Percentiles rank a stretch among this genome's conserved stretches.
Conservation (phyloP, 64 coral and sea anemone species). For the Stichodactyla mertensii region DNA sequence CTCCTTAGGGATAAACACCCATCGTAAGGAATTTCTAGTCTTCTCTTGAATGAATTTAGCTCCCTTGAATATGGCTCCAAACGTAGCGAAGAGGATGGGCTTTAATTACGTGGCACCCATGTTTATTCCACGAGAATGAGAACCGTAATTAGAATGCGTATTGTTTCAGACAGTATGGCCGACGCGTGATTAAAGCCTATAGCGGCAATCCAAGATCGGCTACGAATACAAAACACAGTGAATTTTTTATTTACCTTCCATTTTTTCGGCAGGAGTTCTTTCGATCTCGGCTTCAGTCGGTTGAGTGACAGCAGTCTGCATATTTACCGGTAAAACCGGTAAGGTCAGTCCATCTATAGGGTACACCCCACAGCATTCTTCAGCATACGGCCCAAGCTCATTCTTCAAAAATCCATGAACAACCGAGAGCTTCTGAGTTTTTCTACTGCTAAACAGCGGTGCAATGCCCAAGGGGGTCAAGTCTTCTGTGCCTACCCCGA, state of each 20-base stretch:
- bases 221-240: too few species aligned
- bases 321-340: slow-evolving; percentile 1
- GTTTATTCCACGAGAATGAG: too few species aligned
- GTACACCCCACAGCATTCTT: slow-evolving; percentile 66
- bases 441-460: slow-evolving; percentile 65
- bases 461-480: not conserved
- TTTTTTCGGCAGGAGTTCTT: not conserved
- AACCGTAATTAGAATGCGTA: too few species aligned
- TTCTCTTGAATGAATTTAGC: too few species aligned
- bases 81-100: too few species aligned
- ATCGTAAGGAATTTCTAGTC: too few species aligned
- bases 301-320: not conserved
- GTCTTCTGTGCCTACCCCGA: slow-evolving; percentile 44
- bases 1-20: too few species aligned
- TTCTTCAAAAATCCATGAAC: slow-evolving; percentile 67
- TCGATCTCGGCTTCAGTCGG: not conserved
- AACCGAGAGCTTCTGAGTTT: slow-evolving; percentile 59
- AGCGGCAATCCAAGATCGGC: too few species aligned
- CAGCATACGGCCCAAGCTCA: slow-evolving; percentile 67
- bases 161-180: too few species aligned
- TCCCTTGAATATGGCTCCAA: too few species aligned
- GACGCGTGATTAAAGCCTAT: too few species aligned
- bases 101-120: too few species aligned
- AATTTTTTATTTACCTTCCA: not conserved
- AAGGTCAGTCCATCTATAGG: slow-evolving; percentile 42